Evolutionary conservation across 2,888 invertebrate species (phyloP).

Genomic region (Agriopis aurantiaria): DNA sequence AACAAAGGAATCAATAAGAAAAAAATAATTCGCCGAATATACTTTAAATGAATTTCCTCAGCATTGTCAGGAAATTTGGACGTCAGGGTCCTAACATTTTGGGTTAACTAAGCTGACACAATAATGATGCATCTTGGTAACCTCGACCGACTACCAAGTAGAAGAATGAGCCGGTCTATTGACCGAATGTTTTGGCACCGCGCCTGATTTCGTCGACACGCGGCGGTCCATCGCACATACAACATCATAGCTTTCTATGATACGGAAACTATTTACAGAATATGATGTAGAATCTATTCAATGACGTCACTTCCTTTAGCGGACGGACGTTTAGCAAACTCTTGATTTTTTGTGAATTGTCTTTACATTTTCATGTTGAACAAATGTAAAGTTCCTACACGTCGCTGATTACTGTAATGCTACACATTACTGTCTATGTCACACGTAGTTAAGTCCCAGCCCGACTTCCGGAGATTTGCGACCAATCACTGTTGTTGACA

Average conservation of each 20-base stretch:
- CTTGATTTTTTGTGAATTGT: background rate
- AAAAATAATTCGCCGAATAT: background rate
- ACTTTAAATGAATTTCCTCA: background rate
- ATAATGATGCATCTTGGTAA: background rate
- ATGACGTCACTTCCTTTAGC: slow-evolving; percentile 20
- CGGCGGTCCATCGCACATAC: slow-evolving; percentile 13
- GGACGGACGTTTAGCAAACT: background rate
- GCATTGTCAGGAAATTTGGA: background rate
- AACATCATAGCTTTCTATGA: slow-evolving; percentile 9
- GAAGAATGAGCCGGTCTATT: slow-evolving; percentile 11
- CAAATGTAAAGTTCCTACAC: slow-evolving; percentile 11
- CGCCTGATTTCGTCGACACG: slow-evolving; percentile 11
- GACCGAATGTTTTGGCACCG: slow-evolving; percentile 18
- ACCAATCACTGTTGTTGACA: slow-evolving; percentile 21
- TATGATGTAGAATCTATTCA: background rate
- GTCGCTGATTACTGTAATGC: slow-evolving; percentile 30
- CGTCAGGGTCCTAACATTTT: background rate
- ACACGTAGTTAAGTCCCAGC: slow-evolving; percentile 13
- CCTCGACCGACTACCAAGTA: slow-evolving; percentile 3
- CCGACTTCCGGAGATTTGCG: slow-evolving; percentile 36
- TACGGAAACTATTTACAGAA: slow-evolving; percentile 20
- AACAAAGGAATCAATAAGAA: too few species aligned
- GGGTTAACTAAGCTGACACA: background rate
- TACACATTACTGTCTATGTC: slow-evolving; percentile 25
- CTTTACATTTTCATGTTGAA: slow-evolving; percentile 2